These are phyloP conservation scores for Ceyx margarethae DNA, from an alignment of 2,113 vertebrate species.

Conservation along the genomic window DNA sequence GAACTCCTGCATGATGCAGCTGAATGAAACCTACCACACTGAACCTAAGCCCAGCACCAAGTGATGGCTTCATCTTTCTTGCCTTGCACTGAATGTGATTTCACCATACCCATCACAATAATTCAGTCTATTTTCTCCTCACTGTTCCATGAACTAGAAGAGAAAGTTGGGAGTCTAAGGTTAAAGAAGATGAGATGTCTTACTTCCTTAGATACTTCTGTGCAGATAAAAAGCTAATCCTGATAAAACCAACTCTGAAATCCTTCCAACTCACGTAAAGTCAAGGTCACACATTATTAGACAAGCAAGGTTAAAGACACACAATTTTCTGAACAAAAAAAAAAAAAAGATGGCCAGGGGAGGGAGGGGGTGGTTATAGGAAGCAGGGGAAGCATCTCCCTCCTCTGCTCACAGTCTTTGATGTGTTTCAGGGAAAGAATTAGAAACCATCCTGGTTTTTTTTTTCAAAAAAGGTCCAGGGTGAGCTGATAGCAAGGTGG, in stretches of 20 bases:
- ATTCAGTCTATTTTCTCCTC: slow-evolving; percentile 59
- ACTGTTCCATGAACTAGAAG: slow-evolving; percentile 64
- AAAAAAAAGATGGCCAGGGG: not conserved
- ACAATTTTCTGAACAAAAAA: slow-evolving; percentile 56
- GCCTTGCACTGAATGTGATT: slow-evolving; percentile 29
- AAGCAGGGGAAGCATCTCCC: not conserved
- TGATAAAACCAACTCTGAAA: slow-evolving; percentile 77
- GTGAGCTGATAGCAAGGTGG: slow-evolving; percentile 27
- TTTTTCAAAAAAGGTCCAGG: slow-evolving; percentile 49
- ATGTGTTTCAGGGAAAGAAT: slow-evolving; percentile 61
- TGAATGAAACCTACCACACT: not conserved
- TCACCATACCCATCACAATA: slow-evolving; percentile 19
- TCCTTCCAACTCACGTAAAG: slow-evolving; percentile 67
- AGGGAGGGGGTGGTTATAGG: not conserved
- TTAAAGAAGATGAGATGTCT: slow-evolving; percentile 69
- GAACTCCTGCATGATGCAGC: slow-evolving; percentile 29
- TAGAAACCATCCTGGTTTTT: slow-evolving; percentile 5
- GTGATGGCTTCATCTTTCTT: slow-evolving; percentile 37
- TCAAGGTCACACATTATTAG: slow-evolving; percentile 72
- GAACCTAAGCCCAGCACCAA: slow-evolving; percentile 13
- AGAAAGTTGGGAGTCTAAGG: slow-evolving; percentile 66
- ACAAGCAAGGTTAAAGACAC: slow-evolving; percentile 67
- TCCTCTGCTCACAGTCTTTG: slow-evolving; percentile 46
- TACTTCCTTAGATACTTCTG: slow-evolving; percentile 67
- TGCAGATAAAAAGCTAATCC: slow-evolving; percentile 78